Base-by-base conservation (phyloP, 2,797 vertebrate genomes). In the Oophaga sylvatica region DNA sequence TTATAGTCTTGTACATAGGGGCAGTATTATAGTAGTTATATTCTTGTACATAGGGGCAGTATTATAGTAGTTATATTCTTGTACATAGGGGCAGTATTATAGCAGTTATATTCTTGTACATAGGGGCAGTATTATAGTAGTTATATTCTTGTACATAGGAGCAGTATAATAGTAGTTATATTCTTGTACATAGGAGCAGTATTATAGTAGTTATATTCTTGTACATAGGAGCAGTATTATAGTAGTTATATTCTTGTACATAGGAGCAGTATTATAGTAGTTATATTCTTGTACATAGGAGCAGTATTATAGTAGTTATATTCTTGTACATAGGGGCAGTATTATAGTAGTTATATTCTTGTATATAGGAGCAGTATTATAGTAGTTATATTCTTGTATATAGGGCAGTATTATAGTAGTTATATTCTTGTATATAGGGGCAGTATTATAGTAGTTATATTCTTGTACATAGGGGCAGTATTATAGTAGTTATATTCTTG, bases 21-120 rank as follows among this genome's bases (percentile, higher is more conserved):
- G 48, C 48, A 53, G 48, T 53, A 53, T 53, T 53, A 41, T 65
- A 65, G 62, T n/a, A 65, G 62, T n/a, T 65, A 65, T 65, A 65
- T 65, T 65, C 62, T 65, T 65, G 62, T 65, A n/a, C 2, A 65
- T 65, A 65, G n/a, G n/a, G n/a, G 48, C 48, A 53, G 48, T 53
- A 53, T 53, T 53, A 41, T 65, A 65, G 62, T n/a, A 65, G 62
- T n/a, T 65, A 65, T 65, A 65, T 65, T 65, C 62, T 65, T 65
- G 62, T 65, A n/a, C 2, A 65, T 65, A 65, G n/a, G n/a, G n/a
- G 48, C 48, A 53, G 48, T 53, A 53, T 53, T 53, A 41, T 65
- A 65, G 62, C 12, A 65, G 62, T n/a, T 65, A 65, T 65, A 65
- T 65, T 65, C 62, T 65, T 65, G 62, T 65, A n/a, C 2, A 65